phyloP scores from a whole-genome alignment of 2,888 invertebrate species.

The Drosophila trichaetosa region DNA sequence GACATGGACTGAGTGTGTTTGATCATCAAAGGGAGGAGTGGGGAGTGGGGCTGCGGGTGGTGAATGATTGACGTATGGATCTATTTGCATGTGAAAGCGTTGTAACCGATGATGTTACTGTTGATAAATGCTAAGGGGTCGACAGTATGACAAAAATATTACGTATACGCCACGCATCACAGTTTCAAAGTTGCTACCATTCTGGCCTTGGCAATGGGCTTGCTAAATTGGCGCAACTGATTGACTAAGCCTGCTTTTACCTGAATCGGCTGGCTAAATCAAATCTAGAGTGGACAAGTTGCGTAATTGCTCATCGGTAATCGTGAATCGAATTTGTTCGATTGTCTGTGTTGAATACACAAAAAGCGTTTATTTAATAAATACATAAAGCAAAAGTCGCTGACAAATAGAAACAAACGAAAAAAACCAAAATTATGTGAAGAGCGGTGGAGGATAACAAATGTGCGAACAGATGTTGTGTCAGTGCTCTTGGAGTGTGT shows the following conservation, averaged over 20 bases:
- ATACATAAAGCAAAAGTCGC: constrained; percentile 35
- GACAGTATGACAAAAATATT: constrained; percentile 20
- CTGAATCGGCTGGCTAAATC: neutral
- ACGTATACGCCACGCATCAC: constrained; percentile 24
- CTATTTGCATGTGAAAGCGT: constrained; percentile 64
- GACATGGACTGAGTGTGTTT: neutral
- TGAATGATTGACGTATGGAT: constrained; percentile 43
- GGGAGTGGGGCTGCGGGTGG: neutral
- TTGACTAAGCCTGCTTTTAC: neutral
- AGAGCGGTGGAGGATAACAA: constrained; percentile 24
- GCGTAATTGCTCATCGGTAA: constrained; percentile 34
- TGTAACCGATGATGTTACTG: constrained; percentile 35
- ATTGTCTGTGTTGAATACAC: constrained; percentile 43
- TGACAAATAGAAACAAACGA: constrained; percentile 10
- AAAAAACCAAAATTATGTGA: neutral
- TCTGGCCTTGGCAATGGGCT: constrained; percentile 3
- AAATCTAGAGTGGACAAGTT: constrained; percentile 19
- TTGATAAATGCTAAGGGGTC: constrained; percentile 61
- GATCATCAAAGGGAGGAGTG: neutral
- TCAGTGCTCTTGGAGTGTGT: constrained; percentile 16
- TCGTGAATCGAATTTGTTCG: constrained; percentile 12
- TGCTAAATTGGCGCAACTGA: constrained; percentile 14
- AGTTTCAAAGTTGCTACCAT: neutral
- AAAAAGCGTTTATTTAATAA: constrained; percentile 44
- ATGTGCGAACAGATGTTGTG: constrained; percentile 30